These are phyloP conservation scores for Bombus polaris DNA, from an alignment of 1,140 invertebrate species.

Conservation along the genomic window DNA sequence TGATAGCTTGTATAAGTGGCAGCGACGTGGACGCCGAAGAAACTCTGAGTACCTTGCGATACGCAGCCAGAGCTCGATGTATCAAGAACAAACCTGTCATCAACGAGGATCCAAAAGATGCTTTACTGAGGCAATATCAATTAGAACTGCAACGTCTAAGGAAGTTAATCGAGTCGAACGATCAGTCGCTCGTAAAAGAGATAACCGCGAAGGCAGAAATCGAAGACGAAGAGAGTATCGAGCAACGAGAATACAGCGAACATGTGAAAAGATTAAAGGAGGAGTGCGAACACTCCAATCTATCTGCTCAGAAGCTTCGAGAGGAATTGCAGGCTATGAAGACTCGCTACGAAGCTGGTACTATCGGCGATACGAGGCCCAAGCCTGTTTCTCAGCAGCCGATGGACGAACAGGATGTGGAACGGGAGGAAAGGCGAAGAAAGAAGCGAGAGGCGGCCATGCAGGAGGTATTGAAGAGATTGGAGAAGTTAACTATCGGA, in stretches of 20 bases:
- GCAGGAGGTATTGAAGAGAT: conserved; percentile 75
- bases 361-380: not conserved
- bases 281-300: conserved; percentile 76
- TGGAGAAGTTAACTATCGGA: conserved; percentile 80
- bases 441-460: conserved; percentile 78
- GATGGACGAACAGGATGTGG: conserved; percentile 63
- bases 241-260: conserved; percentile 52
- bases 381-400: conserved; percentile 4
- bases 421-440: conserved; percentile 70
- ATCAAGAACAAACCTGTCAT: conserved; percentile 96
- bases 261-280: conserved; percentile 75
- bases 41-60: conserved; percentile 93
- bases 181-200: conserved; percentile 49
- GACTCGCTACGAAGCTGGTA: conserved; percentile 65
- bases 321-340: conserved; percentile 75
- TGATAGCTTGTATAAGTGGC: conserved; percentile 96
- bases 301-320: conserved; percentile 74
- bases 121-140: conserved; percentile 93
- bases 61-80: conserved; percentile 95
- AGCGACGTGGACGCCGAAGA: conserved; percentile 95
- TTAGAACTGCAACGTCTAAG: conserved; percentile 91
- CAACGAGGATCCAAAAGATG: conserved; percentile 95
- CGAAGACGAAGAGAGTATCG: conserved; percentile 34
- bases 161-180: conserved; percentile 84
- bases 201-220: conserved; percentile 43